These are phyloP conservation scores for Brachionus asplanchnoidis DNA, from an alignment of 1,140 invertebrate genomes.

Conservation along the genomic window DNA sequence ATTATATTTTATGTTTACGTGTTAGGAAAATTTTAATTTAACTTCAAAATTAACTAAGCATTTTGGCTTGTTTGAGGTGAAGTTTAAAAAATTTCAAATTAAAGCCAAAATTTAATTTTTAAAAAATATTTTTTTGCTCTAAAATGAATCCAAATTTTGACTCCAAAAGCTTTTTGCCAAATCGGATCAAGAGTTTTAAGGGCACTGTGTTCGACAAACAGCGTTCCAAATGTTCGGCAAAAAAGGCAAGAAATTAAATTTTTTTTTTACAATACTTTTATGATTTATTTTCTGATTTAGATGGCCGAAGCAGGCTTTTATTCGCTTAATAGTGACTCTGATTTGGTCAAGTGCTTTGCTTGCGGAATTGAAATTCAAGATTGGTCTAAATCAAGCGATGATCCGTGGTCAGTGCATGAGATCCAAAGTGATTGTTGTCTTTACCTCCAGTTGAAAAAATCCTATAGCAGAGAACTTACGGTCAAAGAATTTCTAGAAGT, in stretches of 20 bases:
- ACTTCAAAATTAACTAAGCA: background rate
- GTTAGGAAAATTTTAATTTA: background rate
- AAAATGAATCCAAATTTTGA: conserved; percentile 7
- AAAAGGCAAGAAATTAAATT: background rate
- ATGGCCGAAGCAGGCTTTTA: conserved; percentile 38
- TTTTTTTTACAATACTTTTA: background rate
- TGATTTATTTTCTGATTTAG: background rate
- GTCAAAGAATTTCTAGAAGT: conserved; percentile 21
- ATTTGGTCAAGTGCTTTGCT: conserved; percentile 9
- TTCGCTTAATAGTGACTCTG: background rate
- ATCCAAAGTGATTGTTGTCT: background rate
- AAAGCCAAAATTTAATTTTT: background rate
- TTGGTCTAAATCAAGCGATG: conserved; percentile 11
- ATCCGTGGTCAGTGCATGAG: background rate
- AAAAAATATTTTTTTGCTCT: background rate
- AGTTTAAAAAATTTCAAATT: background rate
- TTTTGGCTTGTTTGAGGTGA: background rate
- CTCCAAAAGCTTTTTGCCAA: background rate
- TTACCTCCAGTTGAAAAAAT: conserved; percentile 22
- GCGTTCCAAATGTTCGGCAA: background rate
- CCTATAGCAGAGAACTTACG: background rate
- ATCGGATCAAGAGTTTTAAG: conserved; percentile 11
- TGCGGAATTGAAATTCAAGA: conserved; percentile 28
- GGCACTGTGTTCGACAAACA: conserved; percentile 18
- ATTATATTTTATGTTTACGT: background rate